These are phyloP conservation scores for Campylomormyrus numenius DNA, from an alignment of 2,113 vertebrate genomes.

Conservation along the genomic window DNA sequence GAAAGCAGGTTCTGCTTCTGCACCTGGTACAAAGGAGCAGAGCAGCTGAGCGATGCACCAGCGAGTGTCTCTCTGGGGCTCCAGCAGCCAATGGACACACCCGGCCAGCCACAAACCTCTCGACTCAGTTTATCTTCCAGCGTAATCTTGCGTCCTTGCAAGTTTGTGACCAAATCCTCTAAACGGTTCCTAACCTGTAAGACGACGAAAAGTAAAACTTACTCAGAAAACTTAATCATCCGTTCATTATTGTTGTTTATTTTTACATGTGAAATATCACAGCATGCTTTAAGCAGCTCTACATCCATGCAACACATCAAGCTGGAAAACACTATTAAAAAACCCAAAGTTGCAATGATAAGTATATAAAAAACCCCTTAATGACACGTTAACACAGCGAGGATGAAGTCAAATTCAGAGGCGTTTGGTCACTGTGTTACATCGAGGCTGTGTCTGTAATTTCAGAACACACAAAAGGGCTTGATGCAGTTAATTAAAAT, in stretches of 20 bases:
- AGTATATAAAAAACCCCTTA: not conserved
- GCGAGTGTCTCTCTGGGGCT: not conserved
- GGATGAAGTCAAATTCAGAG: conserved; percentile 15
- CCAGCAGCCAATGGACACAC: not conserved
- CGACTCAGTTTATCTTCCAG: conserved; percentile 71
- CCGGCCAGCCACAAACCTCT: conserved; percentile 55
- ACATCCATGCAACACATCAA: not conserved
- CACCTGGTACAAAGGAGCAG: conserved; percentile 46
- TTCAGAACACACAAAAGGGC: not conserved
- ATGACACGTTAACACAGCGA: not conserved
- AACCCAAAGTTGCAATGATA: conserved; percentile 25
- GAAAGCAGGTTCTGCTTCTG: conserved; percentile 68
- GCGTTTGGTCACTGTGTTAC: not conserved
- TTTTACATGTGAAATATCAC: not conserved
- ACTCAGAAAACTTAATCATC: not conserved
- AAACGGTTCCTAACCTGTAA: conserved; percentile 65
- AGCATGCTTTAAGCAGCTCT: conserved; percentile 44
- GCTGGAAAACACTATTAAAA: not conserved
- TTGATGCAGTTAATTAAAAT: not conserved
- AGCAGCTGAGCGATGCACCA: not conserved
- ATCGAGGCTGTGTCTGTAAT: conserved; percentile 5
- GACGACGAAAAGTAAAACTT: conserved; percentile 7
- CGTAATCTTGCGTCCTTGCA: conserved; percentile 70
- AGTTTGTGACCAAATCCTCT: conserved; percentile 70
- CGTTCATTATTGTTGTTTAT: not conserved